Evolutionary conservation across 2,888 invertebrate species (phyloP), one percentile per base, ranked within the genome.

Genomic region (Drosophila mercatorum): DNA sequence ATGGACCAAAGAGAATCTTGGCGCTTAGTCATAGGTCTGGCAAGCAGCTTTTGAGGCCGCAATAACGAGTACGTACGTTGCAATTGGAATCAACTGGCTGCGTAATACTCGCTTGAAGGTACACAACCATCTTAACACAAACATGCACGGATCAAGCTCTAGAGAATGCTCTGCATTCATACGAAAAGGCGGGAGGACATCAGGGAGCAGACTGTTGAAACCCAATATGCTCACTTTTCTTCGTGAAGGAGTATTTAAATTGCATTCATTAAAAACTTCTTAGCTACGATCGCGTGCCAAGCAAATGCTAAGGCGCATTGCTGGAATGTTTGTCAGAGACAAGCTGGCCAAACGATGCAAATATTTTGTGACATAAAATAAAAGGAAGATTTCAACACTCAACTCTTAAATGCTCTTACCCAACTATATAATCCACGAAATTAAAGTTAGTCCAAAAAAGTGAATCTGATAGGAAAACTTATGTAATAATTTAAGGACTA

Each of bases 181-280:
- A 17, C 17, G 17, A 17, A 17, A 17, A 17, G 28, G 5, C 28
- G 28, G 31, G 6, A 14, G 26, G 7, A 14, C 14, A 14, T 28
- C 14, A 4, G n/a, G 10, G 8, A n/a, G 43, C 0, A 10, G 3
- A 38, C 12, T 38, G 12, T 38, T 1, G 1, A 11, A n/a, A 28
- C 5, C 8, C 31, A 49, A 49, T 31, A 49, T 31, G 10, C 49
- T 31, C 49, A 2, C 31, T 49, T 31, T 14, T 5, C 31, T 34
- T 17, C 14, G 10, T n/a, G 49, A 49, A n/a, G 49, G n/a, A 8
- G 17, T 17, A 34, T 17, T 11, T 17, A 66, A 67, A 65, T 62
- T 79, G 74, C 46, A 77, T 69, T 68, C 61, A 68, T 76, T 80
- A 47, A 62, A 67, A 67, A 55, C 8, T 38, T 31, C 34, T 58